Evolutionary conservation across 1,140 invertebrate species (phyloP), one percentile per base, ranked within the genome.

Genomic region (Drosophila bocqueti): DNA sequence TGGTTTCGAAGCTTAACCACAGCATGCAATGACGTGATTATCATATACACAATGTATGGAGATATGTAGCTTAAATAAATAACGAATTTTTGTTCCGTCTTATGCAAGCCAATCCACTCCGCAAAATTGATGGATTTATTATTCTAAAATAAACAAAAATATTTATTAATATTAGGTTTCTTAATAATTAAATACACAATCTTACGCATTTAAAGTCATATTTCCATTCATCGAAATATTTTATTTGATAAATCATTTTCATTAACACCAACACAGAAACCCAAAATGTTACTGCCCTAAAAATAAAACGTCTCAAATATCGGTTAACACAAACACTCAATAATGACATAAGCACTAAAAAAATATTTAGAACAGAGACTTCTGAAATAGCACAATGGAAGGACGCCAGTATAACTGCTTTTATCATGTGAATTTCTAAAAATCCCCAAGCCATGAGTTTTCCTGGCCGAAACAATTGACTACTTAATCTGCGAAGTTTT

Each of bases 211-310:
- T 42, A 36, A 54, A 87, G 26, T 87, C 24, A 29, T 83, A 87
- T 47, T 94, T 94, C 5, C 94, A 93, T 71, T 96, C 96, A 71
- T 96, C 93, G 60, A 99, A 97, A 83, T 98, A 97, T 50, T 97
- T 94, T 54, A 99, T 97, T 94, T 99, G 98, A 93, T 98, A 99
- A 10, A 99, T 95, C 98, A 99, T 99, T 93, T 98, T 98, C 3
- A 95, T 94, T 43, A 99, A 95, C 62, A 99, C 95, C 16, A 99
- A 94, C 2, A 97, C 68, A 15, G 96, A 96, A 7, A 97, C 95
- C 68, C 96, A 95, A 29, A 97, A 94, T 7, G 97, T 96, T 80
- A 96, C 96, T 1, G 96, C 87, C 43, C 98, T 96, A 46, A 96
- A 96, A n/a, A 97, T 94, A 42, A 96, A 93, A 6, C 95, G 93